Conservation (phyloP, 2,113 vertebrate species). For the Cavia porcellus region DNA sequence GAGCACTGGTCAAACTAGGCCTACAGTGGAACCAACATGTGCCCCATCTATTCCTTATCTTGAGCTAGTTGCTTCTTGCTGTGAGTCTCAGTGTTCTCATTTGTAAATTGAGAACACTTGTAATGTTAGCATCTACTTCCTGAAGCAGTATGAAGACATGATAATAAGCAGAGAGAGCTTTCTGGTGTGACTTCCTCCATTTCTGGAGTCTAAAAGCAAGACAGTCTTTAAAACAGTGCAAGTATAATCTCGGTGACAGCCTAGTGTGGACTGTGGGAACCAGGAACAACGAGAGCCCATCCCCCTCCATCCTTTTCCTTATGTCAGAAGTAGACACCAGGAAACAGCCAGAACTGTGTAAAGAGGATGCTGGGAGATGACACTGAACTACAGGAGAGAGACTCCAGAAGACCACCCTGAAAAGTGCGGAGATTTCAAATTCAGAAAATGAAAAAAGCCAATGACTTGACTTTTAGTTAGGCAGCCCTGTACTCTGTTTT, state of each 20-base stretch:
- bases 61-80: not conserved
- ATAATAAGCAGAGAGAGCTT: not conserved
- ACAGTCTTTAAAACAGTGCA: not conserved
- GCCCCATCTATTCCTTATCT: not conserved
- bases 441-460: not conserved
- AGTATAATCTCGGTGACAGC: not conserved
- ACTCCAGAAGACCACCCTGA: not conserved
- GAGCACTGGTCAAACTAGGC: not conserved
- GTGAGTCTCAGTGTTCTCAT: not conserved
- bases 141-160: not conserved
- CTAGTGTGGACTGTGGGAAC: not conserved
- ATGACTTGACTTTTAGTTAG: not conserved
- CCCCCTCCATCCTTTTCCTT: fast-evolving
- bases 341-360: not conserved
- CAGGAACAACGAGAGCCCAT: not conserved
- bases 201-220: not conserved
- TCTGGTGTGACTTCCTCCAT: not conserved
- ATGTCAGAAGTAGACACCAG: not conserved
- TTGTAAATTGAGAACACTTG: not conserved
- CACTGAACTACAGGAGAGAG: not conserved
- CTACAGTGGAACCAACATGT: not conserved
- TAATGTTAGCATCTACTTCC: not conserved
- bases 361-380: not conserved
- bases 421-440: not conserved
- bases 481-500: not conserved